Conservation (phyloP, 2,797 vertebrate species). For the Peromyscus eremicus region DNA sequence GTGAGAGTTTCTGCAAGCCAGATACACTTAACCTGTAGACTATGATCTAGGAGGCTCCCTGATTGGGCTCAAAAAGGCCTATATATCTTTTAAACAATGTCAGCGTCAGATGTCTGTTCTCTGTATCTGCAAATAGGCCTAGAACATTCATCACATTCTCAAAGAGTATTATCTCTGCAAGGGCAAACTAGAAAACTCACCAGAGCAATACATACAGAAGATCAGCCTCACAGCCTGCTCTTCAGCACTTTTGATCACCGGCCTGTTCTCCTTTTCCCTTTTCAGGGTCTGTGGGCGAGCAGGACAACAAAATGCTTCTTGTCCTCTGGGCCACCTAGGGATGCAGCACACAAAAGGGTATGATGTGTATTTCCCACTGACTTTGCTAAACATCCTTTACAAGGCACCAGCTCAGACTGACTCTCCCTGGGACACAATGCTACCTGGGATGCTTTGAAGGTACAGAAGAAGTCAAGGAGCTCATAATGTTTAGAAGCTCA, state of each 20-base stretch:
- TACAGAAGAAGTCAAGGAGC: background rate
- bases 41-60: background rate
- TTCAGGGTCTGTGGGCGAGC: background rate
- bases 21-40: background rate
- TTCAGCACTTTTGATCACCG: background rate
- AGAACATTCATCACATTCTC: background rate
- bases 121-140: background rate
- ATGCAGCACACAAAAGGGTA: too few relatives aligned
- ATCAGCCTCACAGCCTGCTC: background rate
- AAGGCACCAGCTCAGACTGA: background rate
- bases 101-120: background rate
- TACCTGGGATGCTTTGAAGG: background rate
- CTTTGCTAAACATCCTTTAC: background rate
- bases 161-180: background rate
- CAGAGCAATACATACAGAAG: background rate
- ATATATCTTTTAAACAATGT: background rate
- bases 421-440: background rate
- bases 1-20: conserved; percentile 14
- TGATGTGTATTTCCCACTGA: background rate
- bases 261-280: background rate
- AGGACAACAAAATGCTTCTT: background rate
- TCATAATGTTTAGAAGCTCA: background rate
- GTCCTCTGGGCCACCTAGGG: background rate
- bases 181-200: background rate
- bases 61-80: background rate